phyloP scores from a whole-genome alignment of 2,888 invertebrate species.

The Acrobasis repandana region DNA sequence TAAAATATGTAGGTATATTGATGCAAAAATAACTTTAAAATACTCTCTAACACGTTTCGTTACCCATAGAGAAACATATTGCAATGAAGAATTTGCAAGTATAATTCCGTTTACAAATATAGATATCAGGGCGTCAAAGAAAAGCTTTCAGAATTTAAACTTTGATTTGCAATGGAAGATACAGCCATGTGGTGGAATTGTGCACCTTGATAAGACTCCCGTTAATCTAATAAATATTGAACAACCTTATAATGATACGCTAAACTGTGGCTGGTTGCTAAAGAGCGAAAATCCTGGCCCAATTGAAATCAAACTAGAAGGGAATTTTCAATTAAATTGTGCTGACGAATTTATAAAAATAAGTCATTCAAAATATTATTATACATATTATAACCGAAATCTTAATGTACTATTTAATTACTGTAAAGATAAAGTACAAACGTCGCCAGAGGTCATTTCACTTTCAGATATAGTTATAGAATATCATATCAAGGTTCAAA shows the following conservation, averaged over 20 bases:
- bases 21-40: slow-evolving; percentile 51
- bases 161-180: slow-evolving; percentile 61
- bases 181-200: slow-evolving; percentile 87
- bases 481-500: slow-evolving; percentile 83
- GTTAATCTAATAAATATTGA: slow-evolving; percentile 64
- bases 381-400: slow-evolving; percentile 29
- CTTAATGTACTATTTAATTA: slow-evolving; percentile 84
- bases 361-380: background rate
- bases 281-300: background rate
- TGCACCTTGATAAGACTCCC: slow-evolving; percentile 52
- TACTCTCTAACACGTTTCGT: background rate
- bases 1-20: slow-evolving; percentile 47
- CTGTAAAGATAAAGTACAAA: slow-evolving; percentile 82
- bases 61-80: background rate
- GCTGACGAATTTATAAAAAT: slow-evolving; percentile 74
- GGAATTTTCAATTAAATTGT: slow-evolving; percentile 53
- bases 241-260: slow-evolving; percentile 57
- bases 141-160: slow-evolving; percentile 46
- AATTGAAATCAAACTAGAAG: slow-evolving; percentile 60
- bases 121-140: slow-evolving; percentile 51
- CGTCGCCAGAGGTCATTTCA: slow-evolving; percentile 68
- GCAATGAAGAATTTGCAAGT: slow-evolving; percentile 30
- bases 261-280: slow-evolving; percentile 88
- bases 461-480: slow-evolving; percentile 84
- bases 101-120: slow-evolving; percentile 55